Evolutionary conservation across 1,140 invertebrate species (phyloP).

Genomic region (Pseudoatta argentina): DNA sequence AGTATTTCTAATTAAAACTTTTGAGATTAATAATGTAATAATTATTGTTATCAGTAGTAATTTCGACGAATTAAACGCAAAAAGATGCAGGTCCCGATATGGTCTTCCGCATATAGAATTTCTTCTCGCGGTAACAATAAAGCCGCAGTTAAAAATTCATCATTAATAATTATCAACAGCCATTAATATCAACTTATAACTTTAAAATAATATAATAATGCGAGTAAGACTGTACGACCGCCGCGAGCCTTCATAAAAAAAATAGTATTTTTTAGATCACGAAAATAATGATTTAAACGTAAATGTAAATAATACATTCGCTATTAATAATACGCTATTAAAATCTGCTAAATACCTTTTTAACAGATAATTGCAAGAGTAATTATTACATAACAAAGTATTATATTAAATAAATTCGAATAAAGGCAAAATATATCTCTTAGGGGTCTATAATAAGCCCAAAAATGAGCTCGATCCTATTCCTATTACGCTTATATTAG

Average conservation of each 20-base stretch:
- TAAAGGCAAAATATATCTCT: conserved; percentile 41
- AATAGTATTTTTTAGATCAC: background rate
- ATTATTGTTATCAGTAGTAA: conserved; percentile 11
- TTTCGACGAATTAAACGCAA: conserved; percentile 1
- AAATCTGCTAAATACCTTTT: conserved; percentile 14
- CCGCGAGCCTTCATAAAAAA: background rate
- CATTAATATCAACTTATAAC: conserved; percentile 45
- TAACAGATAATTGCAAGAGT: conserved; percentile 37
- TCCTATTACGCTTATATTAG: conserved; percentile 40
- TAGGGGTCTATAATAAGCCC: conserved; percentile 34
- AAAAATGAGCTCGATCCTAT: conserved; percentile 45
- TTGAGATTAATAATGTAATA: conserved; percentile 25
- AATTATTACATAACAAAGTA: conserved; percentile 47
- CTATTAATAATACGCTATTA: conserved; percentile 34
- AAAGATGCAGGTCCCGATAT: background rate
- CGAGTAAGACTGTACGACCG: conserved; percentile 11
- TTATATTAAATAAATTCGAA: conserved; percentile 34
- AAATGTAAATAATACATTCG: conserved; percentile 50
- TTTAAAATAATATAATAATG: conserved; percentile 30
- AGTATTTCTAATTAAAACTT: conserved; percentile 44
- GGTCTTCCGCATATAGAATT: background rate
- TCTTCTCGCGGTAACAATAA: background rate
- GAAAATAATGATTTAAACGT: conserved; percentile 10
- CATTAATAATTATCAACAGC: conserved; percentile 49
- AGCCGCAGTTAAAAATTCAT: background rate